Base-by-base conservation (phyloP, 2,797 vertebrate species). In the Syncerus caffer region DNA sequence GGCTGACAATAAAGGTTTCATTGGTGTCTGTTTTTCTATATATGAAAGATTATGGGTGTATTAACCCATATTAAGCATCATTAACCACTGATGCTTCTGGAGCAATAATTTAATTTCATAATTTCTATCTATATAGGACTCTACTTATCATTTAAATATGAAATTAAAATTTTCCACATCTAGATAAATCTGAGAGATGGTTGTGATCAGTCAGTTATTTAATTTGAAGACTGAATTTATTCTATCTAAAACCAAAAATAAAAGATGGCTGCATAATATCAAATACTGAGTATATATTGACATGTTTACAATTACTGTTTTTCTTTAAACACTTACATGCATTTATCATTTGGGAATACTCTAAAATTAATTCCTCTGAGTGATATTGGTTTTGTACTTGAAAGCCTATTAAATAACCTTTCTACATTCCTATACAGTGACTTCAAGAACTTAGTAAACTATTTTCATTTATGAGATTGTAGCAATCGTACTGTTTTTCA, bases 181-280 rank as follows among this genome's bases (percentile, higher is more conserved):
- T 84, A 96, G 25, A 31, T 88, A 88, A 96, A 29, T 15, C 7
- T 89, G 47, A 80, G 97, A 97, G 19, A 84, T 60, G 62, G 0
- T 0, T 85, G 47, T 71, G 9, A 85, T 58, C n/a, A 64, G n/a
- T 58, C 57, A 96, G 23, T 55, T 67, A 57, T 71, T 85, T 31
- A 16, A 93, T 92, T 25, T 45, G 31, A 97, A 58, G 79, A 85
- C 6, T 78, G 82, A 95, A 93, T 89, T 51, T 97, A 89, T 89
- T 85, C 4, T 82, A 53, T 38, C 71, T 85, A 38, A 57, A 67
- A 34, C 19, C 1, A 58, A n/a, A 90, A 71, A 9, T 11, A 38
- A 21, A 79, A 88, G 27, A 57, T 82, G 27, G 13, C 10, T 85
- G n/a, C 14, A 53, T 62, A 76, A 45, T 93, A 1, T 89, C 6